Percentiles rank a stretch among this genome's conserved stretches.
Conservation (phyloP, 2,888 invertebrate genomes). For the Thelaira solivaga region DNA sequence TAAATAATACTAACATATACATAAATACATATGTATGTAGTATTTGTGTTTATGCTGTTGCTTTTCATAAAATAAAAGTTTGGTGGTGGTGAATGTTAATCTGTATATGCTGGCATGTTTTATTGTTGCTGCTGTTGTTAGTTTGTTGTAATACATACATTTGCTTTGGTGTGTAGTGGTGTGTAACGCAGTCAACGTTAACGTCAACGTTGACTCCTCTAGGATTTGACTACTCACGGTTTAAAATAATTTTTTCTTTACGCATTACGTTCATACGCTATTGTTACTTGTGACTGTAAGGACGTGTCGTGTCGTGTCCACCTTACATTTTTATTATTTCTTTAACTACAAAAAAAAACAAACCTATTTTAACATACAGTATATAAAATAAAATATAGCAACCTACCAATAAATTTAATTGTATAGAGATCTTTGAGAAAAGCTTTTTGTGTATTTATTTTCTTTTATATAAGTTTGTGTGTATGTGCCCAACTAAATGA, state of each 20-base stretch:
- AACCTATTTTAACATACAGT: too few relatives aligned
- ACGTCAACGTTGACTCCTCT: conserved; percentile 56
- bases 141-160: conserved; percentile 28
- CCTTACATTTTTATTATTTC: conserved; percentile 22
- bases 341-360: background rate
- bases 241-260: conserved; percentile 62
- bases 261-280: conserved; percentile 61
- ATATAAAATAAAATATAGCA: background rate
- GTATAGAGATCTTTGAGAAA: conserved; percentile 40
- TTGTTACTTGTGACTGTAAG: conserved; percentile 63
- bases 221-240: conserved; percentile 60
- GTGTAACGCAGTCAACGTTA: conserved; percentile 35
- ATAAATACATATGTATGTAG: too few relatives aligned
- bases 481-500: conserved; percentile 14
- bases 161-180: conserved; percentile 28
- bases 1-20: background rate
- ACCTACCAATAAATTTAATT: conserved; percentile 20
- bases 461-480: too few relatives aligned
- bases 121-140: conserved; percentile 4
- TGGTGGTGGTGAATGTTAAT: background rate
- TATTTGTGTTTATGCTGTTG: background rate
- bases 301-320: conserved; percentile 59
- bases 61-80: background rate
- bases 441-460: conserved; percentile 23
- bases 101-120: background rate